These are phyloP conservation scores for Lepidotrigona ventralis DNA, from an alignment of 1,140 invertebrate species.

Conservation along the genomic window DNA sequence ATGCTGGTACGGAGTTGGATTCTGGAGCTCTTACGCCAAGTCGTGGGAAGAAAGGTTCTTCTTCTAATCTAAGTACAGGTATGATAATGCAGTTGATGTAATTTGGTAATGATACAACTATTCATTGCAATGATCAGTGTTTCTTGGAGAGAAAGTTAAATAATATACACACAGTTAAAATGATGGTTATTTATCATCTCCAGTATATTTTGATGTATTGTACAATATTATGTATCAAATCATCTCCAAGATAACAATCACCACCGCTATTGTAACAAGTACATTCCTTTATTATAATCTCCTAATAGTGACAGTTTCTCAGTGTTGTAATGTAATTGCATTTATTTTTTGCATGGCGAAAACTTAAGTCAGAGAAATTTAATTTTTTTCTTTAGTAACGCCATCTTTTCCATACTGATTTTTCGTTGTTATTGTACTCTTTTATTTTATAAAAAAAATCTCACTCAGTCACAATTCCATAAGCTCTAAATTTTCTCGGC, in stretches of 20 bases:
- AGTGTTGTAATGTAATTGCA: constrained; percentile 71
- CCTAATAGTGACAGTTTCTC: constrained; percentile 61
- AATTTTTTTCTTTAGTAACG: constrained; percentile 54
- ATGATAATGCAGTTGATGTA: constrained; percentile 55
- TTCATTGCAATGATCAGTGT: constrained; percentile 44
- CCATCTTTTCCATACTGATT: constrained; percentile 58
- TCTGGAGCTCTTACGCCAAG: constrained; percentile 87
- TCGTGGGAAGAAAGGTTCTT: constrained; percentile 89
- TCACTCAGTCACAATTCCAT: constrained; percentile 73
- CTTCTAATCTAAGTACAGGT: constrained; percentile 89
- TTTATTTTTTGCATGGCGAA: constrained; percentile 72
- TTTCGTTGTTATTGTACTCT: constrained; percentile 57
- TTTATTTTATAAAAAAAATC: constrained; percentile 50
- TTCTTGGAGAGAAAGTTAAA: constrained; percentile 48
- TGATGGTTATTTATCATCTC: background rate
- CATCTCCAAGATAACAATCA: constrained; percentile 57
- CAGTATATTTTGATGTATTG: background rate
- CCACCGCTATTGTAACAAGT: constrained; percentile 54
- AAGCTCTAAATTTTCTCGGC: constrained; percentile 69
- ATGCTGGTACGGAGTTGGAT: constrained; percentile 88
- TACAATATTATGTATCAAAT: background rate
- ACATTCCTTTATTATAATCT: constrained; percentile 56
- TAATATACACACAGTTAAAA: background rate
- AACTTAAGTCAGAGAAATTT: constrained; percentile 53
- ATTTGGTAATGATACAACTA: constrained; percentile 31